Evolutionary conservation across 2,113 vertebrate genomes (phyloP), one percentile per base, ranked within the genome.

Genomic region (Rutilus rutilus): DNA sequence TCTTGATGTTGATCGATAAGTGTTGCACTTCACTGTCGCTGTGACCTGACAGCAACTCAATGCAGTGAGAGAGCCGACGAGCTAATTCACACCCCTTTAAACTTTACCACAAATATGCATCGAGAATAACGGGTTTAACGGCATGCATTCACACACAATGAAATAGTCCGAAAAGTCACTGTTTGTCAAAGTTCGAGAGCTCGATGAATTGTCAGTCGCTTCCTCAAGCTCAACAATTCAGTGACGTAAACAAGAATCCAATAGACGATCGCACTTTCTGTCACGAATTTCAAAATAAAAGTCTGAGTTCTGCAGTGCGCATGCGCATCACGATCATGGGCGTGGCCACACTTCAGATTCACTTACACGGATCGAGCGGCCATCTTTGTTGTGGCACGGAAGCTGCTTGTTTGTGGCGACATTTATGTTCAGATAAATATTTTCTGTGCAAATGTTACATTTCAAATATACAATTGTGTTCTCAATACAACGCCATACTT

Each of bases 361-460:
- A 3, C 83, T 59, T 30, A 86, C 71, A 83, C 86, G 19, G 21
- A 36, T n/a, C 23, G 2, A 8, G 84, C 89, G 78, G 90, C 90
- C 91, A 92, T 92, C 17, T 73, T 85, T 82, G 89, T 89, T 75
- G 87, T 86, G 91, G 79, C 86, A 71, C 6, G 39, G 36, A 15
- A 36, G 54, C 11, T 57, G 52, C 30, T 50, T 12, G 4, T 17
- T 2, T 6, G 65, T 3, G 11, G 25, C 17, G 11, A 33, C 17
- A 21, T 9, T 19, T 33, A 3, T 6, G 1, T 33, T 9, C 17
- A 4, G 17, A 36, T 10, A 69, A 36, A 69, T 21, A 19, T 67
- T 8, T 67, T 19, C 17, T 7, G 27, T 15, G 27, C 62, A 30
- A 30, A 65, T 30, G 27, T 8, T 8, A 19, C 30, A 30, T 33